Evolutionary conservation across 2,797 vertebrate genomes (phyloP), one percentile per base, ranked within the genome.

Genomic region (Synanceia verrucosa): DNA sequence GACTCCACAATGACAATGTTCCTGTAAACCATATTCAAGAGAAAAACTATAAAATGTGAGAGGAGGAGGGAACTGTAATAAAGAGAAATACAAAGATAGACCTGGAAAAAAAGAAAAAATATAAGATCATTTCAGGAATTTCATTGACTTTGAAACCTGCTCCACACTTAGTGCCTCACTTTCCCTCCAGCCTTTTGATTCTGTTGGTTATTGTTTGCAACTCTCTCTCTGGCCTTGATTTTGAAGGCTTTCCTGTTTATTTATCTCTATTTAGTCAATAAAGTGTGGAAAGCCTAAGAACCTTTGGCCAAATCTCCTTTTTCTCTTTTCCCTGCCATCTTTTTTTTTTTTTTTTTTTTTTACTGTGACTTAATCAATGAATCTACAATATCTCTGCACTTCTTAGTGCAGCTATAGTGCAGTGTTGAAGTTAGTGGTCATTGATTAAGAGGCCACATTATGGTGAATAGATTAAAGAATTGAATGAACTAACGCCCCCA

Each of bases 101-200:
- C n/a, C n/a, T n/a, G n/a, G n/a, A n/a, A n/a, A n/a, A n/a, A n/a
- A n/a, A n/a, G n/a, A n/a, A n/a, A n/a, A n/a, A n/a, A n/a, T n/a
- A n/a, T n/a, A n/a, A n/a, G n/a, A n/a, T n/a, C n/a, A n/a, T n/a
- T n/a, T n/a, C n/a, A n/a, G n/a, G n/a, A n/a, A n/a, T n/a, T n/a
- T n/a, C n/a, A n/a, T n/a, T n/a, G n/a, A n/a, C n/a, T n/a, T n/a
- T n/a, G n/a, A n/a, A n/a, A n/a, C n/a, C n/a, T n/a, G n/a, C n/a
- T n/a, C n/a, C n/a, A n/a, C n/a, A n/a, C n/a, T n/a, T n/a, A n/a
- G n/a, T n/a, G n/a, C n/a, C n/a, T n/a, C n/a, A n/a, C n/a, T n/a
- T 63, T 18, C 13, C 26, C 33, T 66, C 50, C 41, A 65, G 44
- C 55, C 44, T 64, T 28, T 65, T 71, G 33, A 33, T 26, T 56